Conservation (phyloP, 1,140 invertebrate species). For the Thereuonema tuberculata region DNA sequence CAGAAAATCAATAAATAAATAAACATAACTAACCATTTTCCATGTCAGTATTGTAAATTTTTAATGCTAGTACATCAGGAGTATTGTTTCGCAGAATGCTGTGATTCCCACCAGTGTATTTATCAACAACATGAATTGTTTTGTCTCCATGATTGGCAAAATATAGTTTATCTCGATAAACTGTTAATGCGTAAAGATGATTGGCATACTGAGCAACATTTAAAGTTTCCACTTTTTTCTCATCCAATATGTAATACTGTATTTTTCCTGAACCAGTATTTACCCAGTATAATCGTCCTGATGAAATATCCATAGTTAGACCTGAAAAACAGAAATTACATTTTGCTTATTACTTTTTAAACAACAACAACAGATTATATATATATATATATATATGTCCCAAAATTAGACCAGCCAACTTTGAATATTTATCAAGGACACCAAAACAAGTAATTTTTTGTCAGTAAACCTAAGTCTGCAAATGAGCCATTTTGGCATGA, state of each 20-base stretch:
- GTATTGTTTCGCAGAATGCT: conserved; percentile 43
- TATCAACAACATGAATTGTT: conserved; percentile 42
- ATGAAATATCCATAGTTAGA: conserved; percentile 44
- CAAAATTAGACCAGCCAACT: background rate
- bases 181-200: conserved; percentile 40
- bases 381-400: background rate
- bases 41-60: conserved; percentile 50
- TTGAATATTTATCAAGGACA: background rate
- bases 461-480: too few relatives aligned
- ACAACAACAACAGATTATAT: background rate
- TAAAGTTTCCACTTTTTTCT: conserved; percentile 32
- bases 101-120: conserved; percentile 32
- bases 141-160: conserved; percentile 43
- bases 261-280: conserved; percentile 35
- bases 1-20: background rate
- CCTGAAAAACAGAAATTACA: conserved; percentile 33
- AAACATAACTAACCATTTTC: conserved; percentile 31
- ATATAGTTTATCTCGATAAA: conserved; percentile 42
- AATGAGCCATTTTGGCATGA: too few relatives aligned
- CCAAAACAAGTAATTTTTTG: too few relatives aligned
- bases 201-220: conserved; percentile 23
- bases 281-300: conserved; percentile 50
- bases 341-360: too few relatives aligned
- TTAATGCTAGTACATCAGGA: conserved; percentile 47
- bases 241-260: conserved; percentile 45